phyloP scores from a whole-genome alignment of 2,113 vertebrate genomes.

The Malaclemys terrapin region DNA sequence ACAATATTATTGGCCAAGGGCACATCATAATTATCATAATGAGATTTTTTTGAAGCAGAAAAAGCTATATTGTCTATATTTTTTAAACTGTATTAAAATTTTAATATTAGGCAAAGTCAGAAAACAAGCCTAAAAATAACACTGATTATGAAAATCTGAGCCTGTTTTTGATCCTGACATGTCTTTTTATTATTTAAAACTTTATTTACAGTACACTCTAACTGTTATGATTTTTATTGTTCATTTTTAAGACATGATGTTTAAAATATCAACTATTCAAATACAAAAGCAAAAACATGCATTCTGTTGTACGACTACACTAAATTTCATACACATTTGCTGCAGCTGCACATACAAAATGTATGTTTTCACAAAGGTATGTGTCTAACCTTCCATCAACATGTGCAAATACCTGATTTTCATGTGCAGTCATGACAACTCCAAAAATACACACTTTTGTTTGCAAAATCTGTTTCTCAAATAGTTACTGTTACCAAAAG shows the following conservation, averaged over 20 bases:
- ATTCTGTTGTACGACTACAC: background rate
- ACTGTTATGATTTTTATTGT: rapidly evolving
- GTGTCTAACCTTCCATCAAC: background rate
- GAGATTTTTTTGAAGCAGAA: background rate
- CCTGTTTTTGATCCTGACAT: background rate
- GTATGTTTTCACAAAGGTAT: background rate
- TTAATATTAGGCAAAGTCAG: background rate
- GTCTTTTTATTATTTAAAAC: background rate
- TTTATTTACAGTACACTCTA: background rate
- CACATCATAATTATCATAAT: background rate
- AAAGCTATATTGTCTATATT: background rate
- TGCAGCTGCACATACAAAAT: background rate
- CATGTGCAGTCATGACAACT: background rate
- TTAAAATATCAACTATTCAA: background rate
- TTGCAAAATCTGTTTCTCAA: background rate
- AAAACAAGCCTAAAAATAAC: background rate
- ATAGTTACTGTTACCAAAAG: background rate
- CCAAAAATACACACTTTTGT: background rate
- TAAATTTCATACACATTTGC: background rate
- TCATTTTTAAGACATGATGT: background rate
- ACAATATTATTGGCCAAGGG: background rate
- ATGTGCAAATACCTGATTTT: background rate
- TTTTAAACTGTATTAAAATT: background rate
- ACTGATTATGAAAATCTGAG: background rate
- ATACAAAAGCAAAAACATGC: background rate